A percentile compares a stretch with the other conserved stretches of the same genome.
phyloP scores from a whole-genome alignment of 1,140 invertebrate genomes.

The Cryptotermes secundus region DNA sequence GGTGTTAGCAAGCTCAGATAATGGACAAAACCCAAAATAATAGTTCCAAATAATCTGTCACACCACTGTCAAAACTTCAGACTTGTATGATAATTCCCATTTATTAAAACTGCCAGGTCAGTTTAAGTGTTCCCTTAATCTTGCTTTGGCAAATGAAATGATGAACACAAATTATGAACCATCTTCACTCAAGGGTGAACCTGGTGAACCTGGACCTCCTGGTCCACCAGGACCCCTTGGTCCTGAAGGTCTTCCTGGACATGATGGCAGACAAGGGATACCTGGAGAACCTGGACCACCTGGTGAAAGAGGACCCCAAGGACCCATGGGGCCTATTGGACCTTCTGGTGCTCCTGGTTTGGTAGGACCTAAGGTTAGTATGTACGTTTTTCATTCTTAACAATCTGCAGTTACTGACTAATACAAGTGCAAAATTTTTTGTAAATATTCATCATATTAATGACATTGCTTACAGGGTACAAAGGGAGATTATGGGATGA shows the following conservation, averaged over 20 bases:
- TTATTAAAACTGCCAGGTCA: no score
- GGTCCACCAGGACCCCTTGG: conserved; percentile 80
- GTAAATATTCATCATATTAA: conserved; percentile 10
- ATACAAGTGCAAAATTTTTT: background rate
- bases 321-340: conserved; percentile 49
- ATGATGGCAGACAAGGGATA: conserved; percentile 75
- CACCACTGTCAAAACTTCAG: no score
- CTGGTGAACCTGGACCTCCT: conserved; percentile 84
- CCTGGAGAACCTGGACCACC: conserved; percentile 68
- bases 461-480: conserved; percentile 44
- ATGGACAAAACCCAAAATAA: no score
- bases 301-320: conserved; percentile 59
- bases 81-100: background rate
- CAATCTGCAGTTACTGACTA: background rate
- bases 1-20: no score
- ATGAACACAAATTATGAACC: background rate
- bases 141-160: background rate
- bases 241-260: conserved; percentile 72
- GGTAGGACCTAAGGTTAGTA: conserved; percentile 60
- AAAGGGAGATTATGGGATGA: conserved; percentile 44
- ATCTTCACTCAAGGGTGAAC: conserved; percentile 69
- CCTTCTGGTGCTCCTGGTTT: conserved; percentile 58
- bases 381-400: background rate
- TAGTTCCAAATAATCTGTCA: no score
- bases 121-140: no score